phyloP scores from a whole-genome alignment of 2,888 invertebrate species.

The Nymphalis polychloros region DNA sequence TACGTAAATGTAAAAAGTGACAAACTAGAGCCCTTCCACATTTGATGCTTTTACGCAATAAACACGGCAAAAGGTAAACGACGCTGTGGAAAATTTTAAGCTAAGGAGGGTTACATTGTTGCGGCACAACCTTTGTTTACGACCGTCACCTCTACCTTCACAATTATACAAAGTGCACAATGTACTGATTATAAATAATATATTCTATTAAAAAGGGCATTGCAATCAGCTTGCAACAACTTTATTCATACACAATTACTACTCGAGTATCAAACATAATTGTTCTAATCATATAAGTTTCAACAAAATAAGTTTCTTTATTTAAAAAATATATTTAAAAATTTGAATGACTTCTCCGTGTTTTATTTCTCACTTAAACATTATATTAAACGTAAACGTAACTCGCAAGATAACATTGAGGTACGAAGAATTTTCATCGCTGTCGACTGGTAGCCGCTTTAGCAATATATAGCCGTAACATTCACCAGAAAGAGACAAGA shows the following conservation, averaged over 20 bases:
- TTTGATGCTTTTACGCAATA: slow-evolving; percentile 58
- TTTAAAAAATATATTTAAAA: no score
- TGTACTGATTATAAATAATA: slow-evolving; percentile 21
- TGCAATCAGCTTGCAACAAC: neutral
- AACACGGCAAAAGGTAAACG: slow-evolving; percentile 46
- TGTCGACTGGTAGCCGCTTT: slow-evolving; percentile 69
- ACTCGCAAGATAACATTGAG: slow-evolving; percentile 77
- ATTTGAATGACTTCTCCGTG: slow-evolving; percentile 5
- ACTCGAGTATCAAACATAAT: neutral
- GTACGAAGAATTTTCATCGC: slow-evolving; percentile 79
- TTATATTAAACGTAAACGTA: slow-evolving; percentile 75
- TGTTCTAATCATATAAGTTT: neutral
- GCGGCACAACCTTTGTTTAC: slow-evolving; percentile 35
- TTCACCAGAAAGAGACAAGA: slow-evolving; percentile 69
- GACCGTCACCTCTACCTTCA: slow-evolving; percentile 32
- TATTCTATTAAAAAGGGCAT: slow-evolving; percentile 9
- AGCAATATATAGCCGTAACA: slow-evolving; percentile 76
- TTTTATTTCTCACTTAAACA: slow-evolving; percentile 60
- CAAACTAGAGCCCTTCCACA: slow-evolving; percentile 57
- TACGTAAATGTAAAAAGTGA: slow-evolving; percentile 57
- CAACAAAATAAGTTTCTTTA: neutral
- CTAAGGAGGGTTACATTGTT: slow-evolving; percentile 38
- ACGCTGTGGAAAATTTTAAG: slow-evolving; percentile 34
- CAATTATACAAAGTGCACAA: slow-evolving; percentile 37
- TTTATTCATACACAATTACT: no score